These are phyloP conservation scores for Asarcornis scutulata DNA, from an alignment of 2,113 vertebrate genomes.

Conservation along the genomic window DNA sequence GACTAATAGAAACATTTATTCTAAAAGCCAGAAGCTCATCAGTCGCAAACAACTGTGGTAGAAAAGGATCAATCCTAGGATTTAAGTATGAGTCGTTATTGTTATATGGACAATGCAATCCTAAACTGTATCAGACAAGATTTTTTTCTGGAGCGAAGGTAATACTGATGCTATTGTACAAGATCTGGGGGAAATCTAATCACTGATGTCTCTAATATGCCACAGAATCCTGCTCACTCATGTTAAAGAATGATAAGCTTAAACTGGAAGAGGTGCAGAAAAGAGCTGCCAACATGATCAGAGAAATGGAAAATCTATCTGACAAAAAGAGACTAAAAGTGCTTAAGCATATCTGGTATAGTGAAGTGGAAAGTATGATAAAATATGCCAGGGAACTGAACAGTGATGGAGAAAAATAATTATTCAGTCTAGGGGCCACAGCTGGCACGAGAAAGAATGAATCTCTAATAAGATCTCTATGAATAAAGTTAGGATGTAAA, in stretches of 20 bases:
- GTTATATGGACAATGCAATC: background rate
- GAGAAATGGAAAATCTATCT: conserved; percentile 49
- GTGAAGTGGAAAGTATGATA: conserved; percentile 8
- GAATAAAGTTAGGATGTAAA: background rate
- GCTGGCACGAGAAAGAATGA: conserved; percentile 3
- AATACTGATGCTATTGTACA: background rate
- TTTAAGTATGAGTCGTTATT: background rate
- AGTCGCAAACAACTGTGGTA: background rate
- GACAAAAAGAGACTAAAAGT: conserved; percentile 32
- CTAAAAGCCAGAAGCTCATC: background rate
- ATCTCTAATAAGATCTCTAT: background rate
- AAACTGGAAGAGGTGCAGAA: conserved; percentile 33
- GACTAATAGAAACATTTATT: conserved; percentile 35
- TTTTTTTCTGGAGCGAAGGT: conserved; percentile 6
- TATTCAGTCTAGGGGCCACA: background rate
- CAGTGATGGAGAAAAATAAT: background rate
- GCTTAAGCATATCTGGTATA: background rate
- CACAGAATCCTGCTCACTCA: conserved; percentile 17
- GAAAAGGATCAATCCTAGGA: conserved; percentile 10
- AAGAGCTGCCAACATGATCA: conserved; percentile 28
- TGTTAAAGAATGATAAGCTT: conserved; percentile 41
- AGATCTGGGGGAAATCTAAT: conserved; percentile 4
- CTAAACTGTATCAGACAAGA: background rate
- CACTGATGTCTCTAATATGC: background rate
- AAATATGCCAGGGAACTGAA: conserved; percentile 23